Evolutionary conservation across 2,797 vertebrate species (phyloP), one percentile per base, ranked within the genome.

Genomic region (Cynopterus sphinx): DNA sequence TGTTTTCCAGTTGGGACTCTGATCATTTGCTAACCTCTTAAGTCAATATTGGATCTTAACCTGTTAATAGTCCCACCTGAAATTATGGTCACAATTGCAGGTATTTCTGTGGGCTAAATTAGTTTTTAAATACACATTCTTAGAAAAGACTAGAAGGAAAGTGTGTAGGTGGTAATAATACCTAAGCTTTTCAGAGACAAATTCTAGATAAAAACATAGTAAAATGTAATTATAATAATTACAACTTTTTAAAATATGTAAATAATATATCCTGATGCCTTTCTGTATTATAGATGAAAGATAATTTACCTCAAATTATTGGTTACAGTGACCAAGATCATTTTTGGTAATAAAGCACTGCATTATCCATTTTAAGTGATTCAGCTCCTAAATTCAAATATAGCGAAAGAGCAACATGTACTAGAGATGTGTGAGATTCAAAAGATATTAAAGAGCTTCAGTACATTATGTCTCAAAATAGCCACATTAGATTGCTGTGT

Each of bases 241-340:
- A 63, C 31, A 57, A 68, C 15, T 36, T 79, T 63, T 84, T 83
- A 36, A 82, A 22, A 87, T 26, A 19, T 94, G 41, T 74, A 75
- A 73, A 61, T 24, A 24, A 61, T 28, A 22, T 26, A 43, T 71
- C 24, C 19, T 53, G 21, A 41, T 65, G 21, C 10, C 36, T 90
- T 77, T 39, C n/a, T 85, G 0, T 92, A n/a, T 88, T 95, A 90
- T 2, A 85, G 31, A 71, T 33, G 24, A 41, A 78, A 77, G 75
- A 93, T 59, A 70, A 78, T 87, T 95, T 5, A 43, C 31, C 46
- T 93, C 39, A 92, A 87, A 51, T 96, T 86, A 90, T 71, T 2
- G 74, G 96, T 96, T 92, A 98, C 41, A 59, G 81, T 97, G 98
- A 97, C 87, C 94, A 71, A 28, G 1, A 79, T 88, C 90, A 4